Evolutionary conservation across 2,113 vertebrate species (phyloP).

Genomic region (Paratilapia polleni): DNA sequence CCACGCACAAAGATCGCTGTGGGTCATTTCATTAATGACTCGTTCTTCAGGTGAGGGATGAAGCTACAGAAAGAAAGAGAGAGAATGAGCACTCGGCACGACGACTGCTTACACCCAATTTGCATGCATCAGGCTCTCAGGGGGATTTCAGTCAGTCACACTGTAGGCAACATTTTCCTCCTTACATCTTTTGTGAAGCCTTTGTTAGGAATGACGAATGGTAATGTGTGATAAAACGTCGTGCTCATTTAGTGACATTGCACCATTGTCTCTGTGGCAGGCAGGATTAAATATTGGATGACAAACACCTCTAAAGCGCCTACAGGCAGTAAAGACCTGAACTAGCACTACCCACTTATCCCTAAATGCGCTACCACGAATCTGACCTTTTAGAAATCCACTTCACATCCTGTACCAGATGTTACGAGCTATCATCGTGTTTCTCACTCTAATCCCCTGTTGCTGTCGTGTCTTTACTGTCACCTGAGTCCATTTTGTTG

Average conservation of each 20-base stretch:
- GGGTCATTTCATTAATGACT: conserved; percentile 15
- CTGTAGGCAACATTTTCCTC: neutral
- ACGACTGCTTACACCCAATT: conserved; percentile 18
- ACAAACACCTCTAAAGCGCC: conserved; percentile 27
- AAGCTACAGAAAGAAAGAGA: neutral
- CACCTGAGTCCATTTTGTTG: neutral
- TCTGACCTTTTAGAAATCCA: conserved; percentile 55
- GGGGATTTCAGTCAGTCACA: conserved; percentile 25
- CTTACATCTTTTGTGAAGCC: conserved; percentile 4
- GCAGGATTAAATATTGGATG: conserved; percentile 26
- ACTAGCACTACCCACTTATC: conserved; percentile 20
- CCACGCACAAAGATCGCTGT: neutral
- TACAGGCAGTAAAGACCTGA: conserved; percentile 18
- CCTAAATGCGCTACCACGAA: conserved; percentile 11
- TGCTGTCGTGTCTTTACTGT: conserved; percentile 1
- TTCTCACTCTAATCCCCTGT: conserved; percentile 7
- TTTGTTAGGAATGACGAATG: conserved; percentile 35
- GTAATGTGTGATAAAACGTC: conserved; percentile 24
- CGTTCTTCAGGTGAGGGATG: conserved; percentile 29
- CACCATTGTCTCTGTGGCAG: neutral
- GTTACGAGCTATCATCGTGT: conserved; percentile 9
- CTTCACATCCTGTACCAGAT: conserved; percentile 36
- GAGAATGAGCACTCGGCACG: neutral
- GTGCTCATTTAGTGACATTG: conserved; percentile 3
- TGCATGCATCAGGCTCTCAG: conserved; percentile 23